Conservation (phyloP, 2,113 vertebrate species). For the Calidris pygmaea region DNA sequence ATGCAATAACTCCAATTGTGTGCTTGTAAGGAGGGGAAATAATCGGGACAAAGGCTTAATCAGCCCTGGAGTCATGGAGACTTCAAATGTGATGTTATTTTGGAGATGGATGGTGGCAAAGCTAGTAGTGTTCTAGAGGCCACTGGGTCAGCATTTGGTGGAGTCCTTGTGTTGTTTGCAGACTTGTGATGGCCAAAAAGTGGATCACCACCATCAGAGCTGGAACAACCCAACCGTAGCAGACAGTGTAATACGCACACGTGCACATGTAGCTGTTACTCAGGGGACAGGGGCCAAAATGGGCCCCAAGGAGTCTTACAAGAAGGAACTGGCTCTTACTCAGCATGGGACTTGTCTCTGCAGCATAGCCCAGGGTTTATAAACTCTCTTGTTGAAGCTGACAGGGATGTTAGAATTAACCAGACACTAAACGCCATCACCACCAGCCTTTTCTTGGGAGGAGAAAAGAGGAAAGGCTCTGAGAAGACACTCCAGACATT, state of each 20-base stretch:
- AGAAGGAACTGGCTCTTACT: not conserved
- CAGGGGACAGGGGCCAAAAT: not conserved
- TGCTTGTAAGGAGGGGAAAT: not conserved
- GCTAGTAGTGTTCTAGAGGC: not conserved
- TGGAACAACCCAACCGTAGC: accelerated
- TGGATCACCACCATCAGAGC: not conserved
- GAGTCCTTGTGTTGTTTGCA: not conserved
- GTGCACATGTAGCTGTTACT: accelerated
- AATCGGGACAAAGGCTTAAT: not conserved
- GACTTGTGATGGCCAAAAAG: not conserved
- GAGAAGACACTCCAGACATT: not conserved
- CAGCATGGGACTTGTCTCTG: not conserved
- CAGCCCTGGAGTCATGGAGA: not conserved
- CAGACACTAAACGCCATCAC: not conserved
- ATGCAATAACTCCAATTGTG: accelerated
- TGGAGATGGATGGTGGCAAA: not conserved
- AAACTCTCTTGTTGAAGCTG: not conserved
- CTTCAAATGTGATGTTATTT: not conserved
- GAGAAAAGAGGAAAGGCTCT: not conserved
- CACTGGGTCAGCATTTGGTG: not conserved
- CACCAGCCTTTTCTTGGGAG: not conserved
- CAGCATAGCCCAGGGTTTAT: not conserved
- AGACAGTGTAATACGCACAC: not conserved
- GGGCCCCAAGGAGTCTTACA: not conserved
- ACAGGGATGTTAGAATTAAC: not conserved